Evolutionary conservation across 2,888 invertebrate species (phyloP).

Genomic region (Eupsilia transversa): DNA sequence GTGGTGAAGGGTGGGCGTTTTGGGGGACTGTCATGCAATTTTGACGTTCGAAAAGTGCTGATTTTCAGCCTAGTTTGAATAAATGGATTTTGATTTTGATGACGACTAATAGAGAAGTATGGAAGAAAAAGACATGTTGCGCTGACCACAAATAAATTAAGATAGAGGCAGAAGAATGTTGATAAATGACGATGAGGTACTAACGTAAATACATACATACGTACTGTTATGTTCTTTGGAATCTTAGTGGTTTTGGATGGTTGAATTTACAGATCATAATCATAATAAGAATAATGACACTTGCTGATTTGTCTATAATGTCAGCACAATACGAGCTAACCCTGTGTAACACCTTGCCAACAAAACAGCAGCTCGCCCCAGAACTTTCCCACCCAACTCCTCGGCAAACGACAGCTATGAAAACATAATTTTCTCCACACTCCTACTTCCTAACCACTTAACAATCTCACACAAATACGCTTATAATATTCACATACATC

Average conservation of each 20-base stretch:
- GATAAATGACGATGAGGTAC: neutral
- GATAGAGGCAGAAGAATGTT: neutral
- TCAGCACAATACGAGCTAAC: neutral
- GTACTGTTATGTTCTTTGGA: neutral
- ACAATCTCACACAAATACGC: constrained; percentile 62
- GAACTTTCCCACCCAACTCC: constrained; percentile 45
- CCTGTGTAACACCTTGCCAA: neutral
- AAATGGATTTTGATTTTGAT: too few species aligned
- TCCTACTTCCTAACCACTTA: constrained; percentile 50
- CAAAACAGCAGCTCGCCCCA: neutral
- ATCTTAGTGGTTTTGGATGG: neutral
- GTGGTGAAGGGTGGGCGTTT: too few species aligned
- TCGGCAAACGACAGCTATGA: constrained; percentile 33
- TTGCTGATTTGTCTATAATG: neutral
- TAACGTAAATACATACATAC: neutral
- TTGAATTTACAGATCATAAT: neutral
- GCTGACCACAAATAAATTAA: neutral
- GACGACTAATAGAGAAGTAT: too few species aligned
- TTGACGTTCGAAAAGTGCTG: too few species aligned
- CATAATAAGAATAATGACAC: too few species aligned
- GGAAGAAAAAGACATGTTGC: neutral
- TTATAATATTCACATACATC: constrained; percentile 66
- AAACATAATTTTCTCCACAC: constrained; percentile 54
- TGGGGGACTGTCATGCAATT: too few species aligned
- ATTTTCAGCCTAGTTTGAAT: too few species aligned